Percentiles rank a stretch among this genome's conserved stretches.
Evolutionary conservation across 2,113 vertebrate species (phyloP).

Genomic region (Pelecanoides urinatrix): DNA sequence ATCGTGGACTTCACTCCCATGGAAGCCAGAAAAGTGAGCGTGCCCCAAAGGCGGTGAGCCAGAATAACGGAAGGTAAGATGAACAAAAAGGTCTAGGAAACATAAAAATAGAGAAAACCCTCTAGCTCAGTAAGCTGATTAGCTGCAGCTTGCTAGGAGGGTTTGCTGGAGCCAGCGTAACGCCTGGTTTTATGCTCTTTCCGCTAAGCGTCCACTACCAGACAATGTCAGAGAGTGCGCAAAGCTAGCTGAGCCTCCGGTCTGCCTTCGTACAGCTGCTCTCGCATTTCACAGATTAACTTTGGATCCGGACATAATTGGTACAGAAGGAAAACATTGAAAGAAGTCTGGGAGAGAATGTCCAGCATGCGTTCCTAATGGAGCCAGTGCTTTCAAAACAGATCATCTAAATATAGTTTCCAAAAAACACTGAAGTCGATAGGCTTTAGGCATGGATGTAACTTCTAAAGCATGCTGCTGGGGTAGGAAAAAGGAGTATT

Average conservation of each 20-base stretch:
- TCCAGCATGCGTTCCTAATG: not conserved
- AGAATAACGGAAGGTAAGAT: not conserved
- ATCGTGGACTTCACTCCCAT: not conserved
- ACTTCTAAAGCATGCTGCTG: not conserved
- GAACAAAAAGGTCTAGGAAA: not conserved
- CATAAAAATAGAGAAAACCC: not conserved
- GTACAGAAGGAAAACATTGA: not conserved
- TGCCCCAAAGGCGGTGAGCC: not conserved
- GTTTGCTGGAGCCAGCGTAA: not conserved
- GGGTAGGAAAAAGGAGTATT: not conserved
- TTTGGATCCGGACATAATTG: not conserved
- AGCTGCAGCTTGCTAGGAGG: not conserved
- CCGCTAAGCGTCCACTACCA: not conserved
- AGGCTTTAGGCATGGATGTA: not conserved
- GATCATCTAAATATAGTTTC: not conserved
- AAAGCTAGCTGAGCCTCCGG: not conserved
- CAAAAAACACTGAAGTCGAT: not conserved
- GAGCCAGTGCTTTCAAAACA: not conserved
- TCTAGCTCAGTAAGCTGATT: not conserved
- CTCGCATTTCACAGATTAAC: not conserved
- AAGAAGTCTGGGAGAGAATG: not conserved
- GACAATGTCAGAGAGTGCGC: not conserved
- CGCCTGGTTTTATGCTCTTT: not conserved
- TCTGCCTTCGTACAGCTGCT: not conserved
- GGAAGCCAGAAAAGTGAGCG: not conserved